Evolutionary conservation across 2,797 vertebrate species (phyloP).

Genomic region (Huso huso): DNA sequence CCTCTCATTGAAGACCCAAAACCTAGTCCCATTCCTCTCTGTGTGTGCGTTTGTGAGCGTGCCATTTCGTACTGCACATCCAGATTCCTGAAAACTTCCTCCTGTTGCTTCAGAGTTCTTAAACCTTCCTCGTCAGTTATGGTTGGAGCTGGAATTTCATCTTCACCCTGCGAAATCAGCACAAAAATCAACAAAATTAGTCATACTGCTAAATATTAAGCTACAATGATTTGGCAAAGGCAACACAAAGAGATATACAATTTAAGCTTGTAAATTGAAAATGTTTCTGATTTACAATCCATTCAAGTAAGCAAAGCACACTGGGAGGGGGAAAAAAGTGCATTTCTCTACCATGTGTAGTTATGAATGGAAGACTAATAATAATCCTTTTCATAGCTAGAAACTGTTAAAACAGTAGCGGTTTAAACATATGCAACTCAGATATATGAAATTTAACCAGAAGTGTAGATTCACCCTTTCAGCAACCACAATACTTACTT

Average conservation of each 20-base stretch:
- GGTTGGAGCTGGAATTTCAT: conserved; percentile 69
- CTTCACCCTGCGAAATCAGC: conserved; percentile 64
- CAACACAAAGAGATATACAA: too few relatives aligned
- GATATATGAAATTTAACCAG: too few relatives aligned
- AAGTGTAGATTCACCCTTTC: too few relatives aligned
- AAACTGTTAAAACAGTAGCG: too few relatives aligned
- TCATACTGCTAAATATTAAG: not conserved
- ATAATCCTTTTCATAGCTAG: not conserved
- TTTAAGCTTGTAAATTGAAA: not conserved
- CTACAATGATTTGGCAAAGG: too few relatives aligned
- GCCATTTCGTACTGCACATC: conserved; percentile 98
- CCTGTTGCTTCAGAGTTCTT: conserved; percentile 92
- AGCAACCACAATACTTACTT: conserved; percentile 62
- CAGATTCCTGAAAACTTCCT: conserved; percentile 93
- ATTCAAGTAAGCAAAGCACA: not conserved
- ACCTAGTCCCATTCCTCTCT: conserved; percentile 93
- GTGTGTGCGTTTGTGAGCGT: conserved; percentile 93
- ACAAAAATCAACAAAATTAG: conserved; percentile 7
- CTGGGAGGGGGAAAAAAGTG: not conserved
- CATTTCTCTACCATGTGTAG: too few relatives aligned
- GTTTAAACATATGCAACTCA: too few relatives aligned
- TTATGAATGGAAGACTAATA: not conserved
- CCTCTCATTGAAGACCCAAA: conserved; percentile 88
- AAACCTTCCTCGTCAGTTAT: conserved; percentile 79
- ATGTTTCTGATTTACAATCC: not conserved